phyloP scores from a whole-genome alignment of 2,113 vertebrate species.

The Micronycteris hirsuta region DNA sequence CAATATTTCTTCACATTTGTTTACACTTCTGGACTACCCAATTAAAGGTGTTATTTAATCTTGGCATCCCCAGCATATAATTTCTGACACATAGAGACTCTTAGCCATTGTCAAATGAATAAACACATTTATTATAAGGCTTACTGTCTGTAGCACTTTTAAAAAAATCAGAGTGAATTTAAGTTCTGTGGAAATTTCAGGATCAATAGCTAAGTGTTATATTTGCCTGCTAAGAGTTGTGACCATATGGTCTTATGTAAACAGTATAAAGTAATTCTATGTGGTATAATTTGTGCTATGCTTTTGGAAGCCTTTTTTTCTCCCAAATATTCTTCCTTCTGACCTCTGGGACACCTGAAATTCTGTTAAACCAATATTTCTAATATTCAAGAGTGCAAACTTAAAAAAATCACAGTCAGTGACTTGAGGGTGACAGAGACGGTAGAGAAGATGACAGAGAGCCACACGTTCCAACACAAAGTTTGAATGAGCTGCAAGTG shows the following conservation, averaged over 20 bases:
- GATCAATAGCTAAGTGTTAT: neutral
- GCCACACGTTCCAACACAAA: neutral
- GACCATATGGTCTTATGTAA: neutral
- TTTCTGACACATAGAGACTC: slow-evolving; percentile 1
- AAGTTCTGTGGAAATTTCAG: neutral
- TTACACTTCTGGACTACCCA: slow-evolving; percentile 33
- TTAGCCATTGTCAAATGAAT: slow-evolving; percentile 27
- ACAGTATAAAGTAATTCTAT: neutral
- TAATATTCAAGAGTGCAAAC: neutral
- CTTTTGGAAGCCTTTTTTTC: neutral
- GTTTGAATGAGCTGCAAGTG: neutral
- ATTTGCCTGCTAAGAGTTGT: neutral
- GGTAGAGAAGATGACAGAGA: neutral
- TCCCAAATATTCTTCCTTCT: neutral
- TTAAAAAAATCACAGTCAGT: neutral
- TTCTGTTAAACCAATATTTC: neutral
- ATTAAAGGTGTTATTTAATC: slow-evolving; percentile 60
- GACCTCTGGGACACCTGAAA: neutral
- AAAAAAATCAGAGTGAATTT: neutral
- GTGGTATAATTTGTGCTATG: neutral
- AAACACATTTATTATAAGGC: neutral
- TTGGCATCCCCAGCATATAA: slow-evolving; percentile 48
- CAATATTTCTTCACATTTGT: slow-evolving; percentile 58
- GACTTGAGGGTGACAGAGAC: neutral
- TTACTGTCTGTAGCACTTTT: neutral